A percentile compares a stretch with the other conserved stretches of the same genome.
These are phyloP conservation scores for Apamea monoglypha DNA, from an alignment of 2,888 invertebrate species.

Conservation along the genomic window DNA sequence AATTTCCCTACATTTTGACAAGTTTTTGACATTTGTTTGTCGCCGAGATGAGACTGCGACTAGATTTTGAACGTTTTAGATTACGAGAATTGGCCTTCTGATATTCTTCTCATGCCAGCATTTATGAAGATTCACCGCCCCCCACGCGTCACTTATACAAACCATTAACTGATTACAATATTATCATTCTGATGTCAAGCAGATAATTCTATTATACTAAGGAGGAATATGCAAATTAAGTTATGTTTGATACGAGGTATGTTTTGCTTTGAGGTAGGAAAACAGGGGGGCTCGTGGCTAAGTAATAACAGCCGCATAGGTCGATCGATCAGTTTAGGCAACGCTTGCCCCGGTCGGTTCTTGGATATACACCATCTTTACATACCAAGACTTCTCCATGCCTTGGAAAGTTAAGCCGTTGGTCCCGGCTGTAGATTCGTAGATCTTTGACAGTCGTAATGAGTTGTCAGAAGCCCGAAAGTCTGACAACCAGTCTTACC, in stretches of 20 bases:
- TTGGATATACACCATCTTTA: neutral
- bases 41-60: too few species aligned
- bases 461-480: neutral
- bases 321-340: neutral
- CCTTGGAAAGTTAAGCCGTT: neutral
- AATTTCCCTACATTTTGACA: too few species aligned
- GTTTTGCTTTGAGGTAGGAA: neutral
- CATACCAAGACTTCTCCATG: neutral
- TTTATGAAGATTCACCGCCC: neutral
- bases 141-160: neutral
- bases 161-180: neutral
- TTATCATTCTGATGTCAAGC: neutral
- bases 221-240: neutral
- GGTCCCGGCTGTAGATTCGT: neutral
- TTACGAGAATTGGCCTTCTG: too few species aligned
- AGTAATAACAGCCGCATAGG: neutral
- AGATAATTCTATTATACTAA: neutral
- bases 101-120: neutral
- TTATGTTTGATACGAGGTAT: neutral
- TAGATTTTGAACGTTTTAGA: too few species aligned
- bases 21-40: too few species aligned
- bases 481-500: neutral
- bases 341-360: neutral
- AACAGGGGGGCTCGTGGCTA: neutral
- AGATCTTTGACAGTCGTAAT: neutral